Evolutionary conservation across 1,140 invertebrate species (phyloP).

Genomic region (Saxidomus purpurata): DNA sequence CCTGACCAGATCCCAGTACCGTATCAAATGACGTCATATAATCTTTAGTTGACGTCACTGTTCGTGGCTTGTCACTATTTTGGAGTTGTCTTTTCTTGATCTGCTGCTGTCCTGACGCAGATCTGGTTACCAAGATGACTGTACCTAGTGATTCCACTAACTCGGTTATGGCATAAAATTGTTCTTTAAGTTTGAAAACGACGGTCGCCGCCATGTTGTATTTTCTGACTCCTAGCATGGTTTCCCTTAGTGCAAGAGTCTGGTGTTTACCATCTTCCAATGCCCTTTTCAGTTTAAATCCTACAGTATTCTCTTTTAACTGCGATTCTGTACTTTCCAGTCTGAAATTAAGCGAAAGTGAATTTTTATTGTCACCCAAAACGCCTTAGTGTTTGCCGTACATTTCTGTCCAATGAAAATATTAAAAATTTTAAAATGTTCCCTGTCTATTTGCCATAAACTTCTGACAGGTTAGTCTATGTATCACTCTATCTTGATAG

Average conservation of each 20-base stretch:
- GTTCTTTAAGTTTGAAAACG: constrained; percentile 3
- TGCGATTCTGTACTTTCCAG: background rate
- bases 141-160: constrained; percentile 1
- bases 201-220: constrained; percentile 12
- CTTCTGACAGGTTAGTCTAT: too few species aligned
- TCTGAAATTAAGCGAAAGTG: too few species aligned
- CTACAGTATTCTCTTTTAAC: constrained; percentile 31
- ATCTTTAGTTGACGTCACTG: too few species aligned
- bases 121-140: background rate
- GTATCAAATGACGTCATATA: background rate
- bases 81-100: background rate
- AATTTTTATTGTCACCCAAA: too few species aligned
- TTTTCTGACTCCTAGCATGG: constrained; percentile 30
- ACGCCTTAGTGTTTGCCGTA: too few species aligned
- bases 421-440: too few species aligned
- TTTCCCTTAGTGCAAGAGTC: background rate
- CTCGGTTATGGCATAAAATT: background rate
- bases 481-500: too few species aligned
- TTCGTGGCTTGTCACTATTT: too few species aligned
- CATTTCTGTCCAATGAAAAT: too few species aligned
- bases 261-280: constrained; percentile 31
- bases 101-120: background rate
- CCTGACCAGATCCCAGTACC: background rate
- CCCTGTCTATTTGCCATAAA: too few species aligned
- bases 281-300: constrained; percentile 24